phyloP scores from a whole-genome alignment of 2,888 invertebrate species.

The Zhengitettix transpicula region DNA sequence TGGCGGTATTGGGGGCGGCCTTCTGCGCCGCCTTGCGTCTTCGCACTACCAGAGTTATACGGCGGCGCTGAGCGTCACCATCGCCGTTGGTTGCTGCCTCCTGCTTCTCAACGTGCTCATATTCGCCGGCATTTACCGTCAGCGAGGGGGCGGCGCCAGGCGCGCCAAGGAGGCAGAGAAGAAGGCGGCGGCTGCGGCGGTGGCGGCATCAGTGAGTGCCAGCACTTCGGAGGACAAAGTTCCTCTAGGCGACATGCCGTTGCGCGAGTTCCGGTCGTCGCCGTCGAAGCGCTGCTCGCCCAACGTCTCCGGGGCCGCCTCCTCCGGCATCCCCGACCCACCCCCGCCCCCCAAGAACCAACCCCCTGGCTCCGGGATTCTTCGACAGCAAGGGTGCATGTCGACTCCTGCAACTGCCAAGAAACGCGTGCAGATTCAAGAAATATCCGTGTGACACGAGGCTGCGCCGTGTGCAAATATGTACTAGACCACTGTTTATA shows the following conservation, averaged over 20 bases:
- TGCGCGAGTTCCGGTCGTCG: constrained; percentile 10
- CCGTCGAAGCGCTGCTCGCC: constrained; percentile 14
- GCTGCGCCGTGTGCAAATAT: neutral
- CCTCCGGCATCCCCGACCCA: constrained; percentile 39
- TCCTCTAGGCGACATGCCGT: constrained; percentile 1
- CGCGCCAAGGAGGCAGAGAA: constrained; percentile 64
- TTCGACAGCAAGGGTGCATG: constrained; percentile 40
- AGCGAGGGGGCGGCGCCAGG: constrained; percentile 35
- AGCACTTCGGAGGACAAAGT: constrained; percentile 17
- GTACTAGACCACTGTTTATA: no score
- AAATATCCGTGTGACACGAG: constrained; percentile 64
- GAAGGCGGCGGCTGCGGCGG: constrained; percentile 52
- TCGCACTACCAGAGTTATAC: constrained; percentile 79
- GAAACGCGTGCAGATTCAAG: constrained; percentile 83
- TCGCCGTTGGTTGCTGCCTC: constrained; percentile 70
- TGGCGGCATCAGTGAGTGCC: constrained; percentile 39
- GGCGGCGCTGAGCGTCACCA: constrained; percentile 73
- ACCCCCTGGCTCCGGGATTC: constrained; percentile 38
- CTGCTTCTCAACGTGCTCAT: constrained; percentile 67
- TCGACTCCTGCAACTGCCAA: constrained; percentile 63
- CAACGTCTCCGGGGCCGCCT: constrained; percentile 14
- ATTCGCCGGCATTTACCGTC: constrained; percentile 78
- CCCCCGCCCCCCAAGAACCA: constrained; percentile 38
- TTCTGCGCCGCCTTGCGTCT: constrained; percentile 58
- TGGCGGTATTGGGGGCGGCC: constrained; percentile 12